Evolutionary conservation across 2,113 vertebrate species (phyloP).

Genomic region (Rhadina sibilatrix): DNA sequence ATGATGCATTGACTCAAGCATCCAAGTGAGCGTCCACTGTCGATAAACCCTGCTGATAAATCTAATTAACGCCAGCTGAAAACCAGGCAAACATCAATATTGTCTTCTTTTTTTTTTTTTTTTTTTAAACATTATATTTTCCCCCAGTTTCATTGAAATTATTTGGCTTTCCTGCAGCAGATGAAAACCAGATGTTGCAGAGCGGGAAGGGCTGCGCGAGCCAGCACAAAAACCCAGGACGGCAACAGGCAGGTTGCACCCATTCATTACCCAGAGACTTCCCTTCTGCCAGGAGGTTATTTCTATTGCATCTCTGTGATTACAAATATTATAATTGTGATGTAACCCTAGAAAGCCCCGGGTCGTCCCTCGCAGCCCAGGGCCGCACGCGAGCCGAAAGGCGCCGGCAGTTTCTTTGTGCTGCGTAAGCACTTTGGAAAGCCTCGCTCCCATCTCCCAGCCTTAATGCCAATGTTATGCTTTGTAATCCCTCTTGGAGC

Average conservation of each 20-base stretch:
- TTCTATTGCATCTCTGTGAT: slow-evolving; percentile 35
- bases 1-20: background rate
- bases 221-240: slow-evolving; percentile 12
- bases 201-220: background rate
- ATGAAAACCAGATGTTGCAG: slow-evolving; percentile 53
- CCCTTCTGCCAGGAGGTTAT: slow-evolving; percentile 15
- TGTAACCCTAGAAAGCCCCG: background rate
- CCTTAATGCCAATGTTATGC: background rate
- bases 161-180: slow-evolving; percentile 26
- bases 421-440: background rate
- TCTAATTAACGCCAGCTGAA: background rate
- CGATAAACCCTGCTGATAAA: background rate
- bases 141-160: slow-evolving; percentile 1
- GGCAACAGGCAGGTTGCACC: slow-evolving; percentile 12
- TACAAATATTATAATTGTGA: slow-evolving; percentile 28
- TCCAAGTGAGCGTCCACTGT: background rate
- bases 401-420: background rate
- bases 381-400: background rate
- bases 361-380: background rate
- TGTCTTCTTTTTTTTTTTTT: background rate
- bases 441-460: background rate
- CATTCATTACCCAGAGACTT: slow-evolving; percentile 46
- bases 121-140: background rate
- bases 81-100: background rate
- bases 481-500: background rate